Base-by-base conservation (phyloP, 2,797 vertebrate genomes). In the Gymnodraco acuticeps region DNA sequence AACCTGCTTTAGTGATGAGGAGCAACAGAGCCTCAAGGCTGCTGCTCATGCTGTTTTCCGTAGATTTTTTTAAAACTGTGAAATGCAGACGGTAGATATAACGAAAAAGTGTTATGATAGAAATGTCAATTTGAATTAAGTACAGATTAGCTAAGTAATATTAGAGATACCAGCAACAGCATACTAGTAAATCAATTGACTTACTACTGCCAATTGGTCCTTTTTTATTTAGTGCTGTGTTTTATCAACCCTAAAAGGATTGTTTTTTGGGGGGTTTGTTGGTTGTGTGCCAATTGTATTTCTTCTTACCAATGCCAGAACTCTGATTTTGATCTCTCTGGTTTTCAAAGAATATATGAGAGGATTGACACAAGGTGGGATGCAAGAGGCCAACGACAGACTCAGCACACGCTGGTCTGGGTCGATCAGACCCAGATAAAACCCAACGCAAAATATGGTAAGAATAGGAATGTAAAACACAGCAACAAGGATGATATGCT, bases 341-440 rank as follows among this genome's bases (percentile, higher is more conserved):
- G 92, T 95, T 86, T 90, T 93, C 12, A 94, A 53, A 15, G 93
- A 93, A 72, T 95, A 94, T 0, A 94, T 45, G 23, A 94, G 83
- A 10, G 93, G 93, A 82, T 94, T 95, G 38, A 93, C 12, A 14
- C 82, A 92, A 31, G 93, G 94, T 11, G 94, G 90, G 43, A 94
- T 41, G 71, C 90, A 93, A 20, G 93, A 92, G 5, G 93, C 84
- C 68, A 95, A 48, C 0, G 94, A 95, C 61, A 94, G 62, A 10
- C 84, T 90, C 58, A 94, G 70, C 17, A 90, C 90, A 50, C 91
- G 84, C 46, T 90, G 75, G 67, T 94, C 90, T 0, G 82, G 69
- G 38, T 94, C 77, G 19, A 89, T 80, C n/a, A 46, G 42, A 9
- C 78, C 6, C 45, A 88, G 55, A 70, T 82, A 90, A 72, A 94